Percentiles rank a stretch among this genome's conserved stretches.
Evolutionary conservation across 2,797 vertebrate species (phyloP).

Genomic region (Myotis planiceps): DNA sequence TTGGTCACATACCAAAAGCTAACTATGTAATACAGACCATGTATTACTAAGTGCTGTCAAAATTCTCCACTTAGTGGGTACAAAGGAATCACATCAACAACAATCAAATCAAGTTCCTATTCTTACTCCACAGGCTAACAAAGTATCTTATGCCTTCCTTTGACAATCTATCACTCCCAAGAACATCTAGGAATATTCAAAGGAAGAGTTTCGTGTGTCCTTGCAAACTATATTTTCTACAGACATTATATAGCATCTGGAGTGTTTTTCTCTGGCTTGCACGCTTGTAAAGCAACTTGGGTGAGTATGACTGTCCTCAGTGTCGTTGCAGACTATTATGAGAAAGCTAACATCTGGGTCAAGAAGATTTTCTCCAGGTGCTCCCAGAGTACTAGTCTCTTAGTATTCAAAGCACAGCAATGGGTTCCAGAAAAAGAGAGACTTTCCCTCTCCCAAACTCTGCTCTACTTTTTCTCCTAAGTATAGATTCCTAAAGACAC

Average conservation of each 20-base stretch:
- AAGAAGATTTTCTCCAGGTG: neutral
- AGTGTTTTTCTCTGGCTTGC: neutral
- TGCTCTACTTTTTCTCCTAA: neutral
- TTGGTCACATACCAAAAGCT: neutral
- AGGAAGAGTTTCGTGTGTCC: neutral
- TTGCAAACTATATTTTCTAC: neutral
- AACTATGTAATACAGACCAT: neutral
- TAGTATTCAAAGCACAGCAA: neutral
- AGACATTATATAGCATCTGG: neutral
- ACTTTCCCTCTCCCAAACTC: neutral
- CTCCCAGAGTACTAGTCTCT: neutral
- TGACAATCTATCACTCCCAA: neutral
- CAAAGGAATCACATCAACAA: neutral
- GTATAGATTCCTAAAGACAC: neutral
- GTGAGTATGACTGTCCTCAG: neutral
- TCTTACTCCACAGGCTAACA: neutral
- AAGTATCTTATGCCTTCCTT: neutral
- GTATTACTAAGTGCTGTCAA: neutral
- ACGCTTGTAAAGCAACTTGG: neutral
- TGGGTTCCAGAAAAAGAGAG: neutral
- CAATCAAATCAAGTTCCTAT: neutral
- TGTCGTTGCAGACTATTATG: neutral
- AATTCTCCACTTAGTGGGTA: neutral
- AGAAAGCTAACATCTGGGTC: neutral
- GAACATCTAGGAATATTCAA: neutral